Percentiles rank a stretch among this genome's conserved stretches.
Evolutionary conservation across 1,140 invertebrate genomes (phyloP).

Genomic region (Coelopa frigida): DNA sequence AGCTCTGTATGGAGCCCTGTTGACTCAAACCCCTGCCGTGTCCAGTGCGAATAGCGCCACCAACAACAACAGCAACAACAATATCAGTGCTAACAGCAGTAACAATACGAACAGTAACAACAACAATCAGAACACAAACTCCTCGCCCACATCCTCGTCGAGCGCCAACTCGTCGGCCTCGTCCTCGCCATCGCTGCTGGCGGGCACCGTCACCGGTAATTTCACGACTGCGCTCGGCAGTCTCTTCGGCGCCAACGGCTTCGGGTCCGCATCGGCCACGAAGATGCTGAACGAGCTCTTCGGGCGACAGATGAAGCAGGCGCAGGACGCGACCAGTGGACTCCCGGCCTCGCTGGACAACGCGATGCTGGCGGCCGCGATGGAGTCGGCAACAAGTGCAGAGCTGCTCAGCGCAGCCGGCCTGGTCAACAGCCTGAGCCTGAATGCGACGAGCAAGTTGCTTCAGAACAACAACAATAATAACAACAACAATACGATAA

Average conservation of each 20-base stretch:
- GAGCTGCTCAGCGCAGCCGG: slow-evolving; percentile 31
- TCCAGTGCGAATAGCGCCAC: too few relatives aligned
- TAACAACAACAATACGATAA: slow-evolving; percentile 26
- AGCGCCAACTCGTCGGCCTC: slow-evolving; percentile 1
- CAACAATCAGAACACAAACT: slow-evolving; percentile 2
- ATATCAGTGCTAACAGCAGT: neutral
- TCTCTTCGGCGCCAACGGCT: slow-evolving; percentile 63
- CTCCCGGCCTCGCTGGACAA: slow-evolving; percentile 41
- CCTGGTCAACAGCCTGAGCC: slow-evolving; percentile 26
- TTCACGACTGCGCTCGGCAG: slow-evolving; percentile 56
- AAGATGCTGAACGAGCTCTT: slow-evolving; percentile 79
- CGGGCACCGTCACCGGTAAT: slow-evolving; percentile 10
- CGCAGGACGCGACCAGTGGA: slow-evolving; percentile 56
- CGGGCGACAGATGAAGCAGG: slow-evolving; percentile 67
- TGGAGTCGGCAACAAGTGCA: slow-evolving; percentile 43
- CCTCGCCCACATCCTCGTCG: neutral
- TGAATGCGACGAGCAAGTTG: slow-evolving; percentile 21
- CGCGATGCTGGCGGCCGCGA: slow-evolving; percentile 40
- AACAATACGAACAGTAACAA: slow-evolving; percentile 5
- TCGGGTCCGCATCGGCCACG: slow-evolving; percentile 70
- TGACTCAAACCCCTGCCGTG: too few relatives aligned
- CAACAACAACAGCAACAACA: neutral
- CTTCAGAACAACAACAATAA: slow-evolving; percentile 26
- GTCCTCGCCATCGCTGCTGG: slow-evolving; percentile 10
- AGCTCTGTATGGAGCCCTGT: slow-evolving; percentile 74